Evolutionary conservation across 2,113 vertebrate genomes (phyloP).

Genomic region (Oreocharis arfaki): DNA sequence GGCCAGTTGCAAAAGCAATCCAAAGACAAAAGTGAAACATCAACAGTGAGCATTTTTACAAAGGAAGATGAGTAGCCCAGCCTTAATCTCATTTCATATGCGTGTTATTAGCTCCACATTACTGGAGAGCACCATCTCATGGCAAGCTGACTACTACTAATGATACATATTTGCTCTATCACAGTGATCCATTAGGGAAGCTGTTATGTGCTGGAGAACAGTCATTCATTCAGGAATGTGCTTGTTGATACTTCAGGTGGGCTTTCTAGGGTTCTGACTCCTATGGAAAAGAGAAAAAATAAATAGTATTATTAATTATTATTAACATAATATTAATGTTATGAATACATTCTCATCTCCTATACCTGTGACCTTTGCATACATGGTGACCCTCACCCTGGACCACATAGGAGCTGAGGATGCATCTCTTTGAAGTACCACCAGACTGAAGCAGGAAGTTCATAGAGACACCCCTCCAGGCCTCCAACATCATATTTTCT

Average conservation of each 20-base stretch:
- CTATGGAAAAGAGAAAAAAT: not conserved
- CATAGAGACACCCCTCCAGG: not conserved
- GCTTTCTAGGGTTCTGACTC: slow-evolving; percentile 57
- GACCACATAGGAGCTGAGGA: not conserved
- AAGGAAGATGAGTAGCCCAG: slow-evolving; percentile 19
- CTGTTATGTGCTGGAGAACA: slow-evolving; percentile 55
- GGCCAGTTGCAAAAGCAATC: not conserved
- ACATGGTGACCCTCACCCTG: not conserved
- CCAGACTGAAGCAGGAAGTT: not conserved
- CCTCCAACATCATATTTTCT: not conserved
- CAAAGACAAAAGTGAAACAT: slow-evolving; percentile 5
- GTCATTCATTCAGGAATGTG: slow-evolving; percentile 45
- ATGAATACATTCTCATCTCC: not conserved
- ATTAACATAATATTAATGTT: not conserved
- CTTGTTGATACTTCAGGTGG: slow-evolving; percentile 3
- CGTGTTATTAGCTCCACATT: not conserved
- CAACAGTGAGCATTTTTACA: slow-evolving; percentile 31
- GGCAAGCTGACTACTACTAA: slow-evolving; percentile 64
- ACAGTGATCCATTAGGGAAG: slow-evolving; percentile 72
- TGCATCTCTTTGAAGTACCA: not conserved
- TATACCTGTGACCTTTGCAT: not conserved
- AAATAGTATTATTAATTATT: not conserved
- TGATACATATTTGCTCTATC: slow-evolving; percentile 56
- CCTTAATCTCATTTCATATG: slow-evolving; percentile 15
- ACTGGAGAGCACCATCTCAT: slow-evolving; percentile 38